Evolutionary conservation across 2,113 vertebrate genomes (phyloP), one percentile per base, ranked within the genome.

Genomic region (Pterocles orientalis): DNA sequence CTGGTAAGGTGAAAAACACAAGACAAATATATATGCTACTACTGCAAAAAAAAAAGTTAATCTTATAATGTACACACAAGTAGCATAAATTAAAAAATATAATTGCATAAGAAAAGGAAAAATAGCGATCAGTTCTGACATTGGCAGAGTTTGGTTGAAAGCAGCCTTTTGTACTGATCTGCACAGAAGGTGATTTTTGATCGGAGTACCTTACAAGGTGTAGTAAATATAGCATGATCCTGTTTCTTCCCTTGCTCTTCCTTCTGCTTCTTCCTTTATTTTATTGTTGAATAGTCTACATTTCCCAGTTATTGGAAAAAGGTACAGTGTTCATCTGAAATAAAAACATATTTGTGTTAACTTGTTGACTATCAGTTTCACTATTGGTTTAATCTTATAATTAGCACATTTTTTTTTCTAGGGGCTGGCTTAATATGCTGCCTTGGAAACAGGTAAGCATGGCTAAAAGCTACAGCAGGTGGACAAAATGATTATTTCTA

Each of bases 21-120:
- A 9, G n/a, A 43, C 5, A 80, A 18, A 56, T 45, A 47, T 28
- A 29, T 33, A 43, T 13, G 5, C 0, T 57, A 24, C 11, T 51
- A 13, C 9, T 23, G 18, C n/a, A 41, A 41, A 41, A 79, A 66
- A 5, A 2, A 25, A 57, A 0, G 0, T 3, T 15, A 7, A 51
- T 68, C 3, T 21, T 60, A 64, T 9, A 64, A 68, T 15, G 1
- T 13, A 7, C 13, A 53, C 75, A 69, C 1, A 61, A 14, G 50
- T 64, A 76, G 3, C 4, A 45, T 43, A 80, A 89, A 87, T 41
- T 53, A 43, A 13, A 48, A 28, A 47, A 3, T 39, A 5, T 5
- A 87, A 51, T 29, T 89, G 13, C 5, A 20, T 45, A 26, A 41
- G 20, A 60, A 76, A 76, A 56, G 7, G 6, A 53, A 64, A 56